These are phyloP conservation scores for Mactra quadrangularis DNA, from an alignment of 1,140 invertebrate genomes.

Conservation along the genomic window DNA sequence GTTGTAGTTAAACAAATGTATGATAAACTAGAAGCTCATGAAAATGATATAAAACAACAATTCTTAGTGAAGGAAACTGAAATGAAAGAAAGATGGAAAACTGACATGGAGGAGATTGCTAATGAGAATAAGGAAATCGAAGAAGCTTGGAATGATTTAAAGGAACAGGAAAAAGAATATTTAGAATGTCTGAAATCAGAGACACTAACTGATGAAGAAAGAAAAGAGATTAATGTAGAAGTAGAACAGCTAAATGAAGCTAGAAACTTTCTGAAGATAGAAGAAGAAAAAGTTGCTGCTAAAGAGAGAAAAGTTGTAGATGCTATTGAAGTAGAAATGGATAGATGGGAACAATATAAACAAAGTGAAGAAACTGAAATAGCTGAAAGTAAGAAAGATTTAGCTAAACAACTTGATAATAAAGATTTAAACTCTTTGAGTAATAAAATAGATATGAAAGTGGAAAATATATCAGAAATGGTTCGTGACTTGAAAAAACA, in stretches of 20 bases:
- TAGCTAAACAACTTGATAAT: slow-evolving; percentile 53
- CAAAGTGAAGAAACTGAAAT: slow-evolving; percentile 59
- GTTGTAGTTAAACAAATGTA: slow-evolving; percentile 64
- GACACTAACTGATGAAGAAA: slow-evolving; percentile 66
- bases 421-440: slow-evolving; percentile 60
- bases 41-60: slow-evolving; percentile 58
- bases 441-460: slow-evolving; percentile 58
- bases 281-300: slow-evolving; percentile 72
- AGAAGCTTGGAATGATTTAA: slow-evolving; percentile 77
- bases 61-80: slow-evolving; percentile 61
- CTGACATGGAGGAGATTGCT: slow-evolving; percentile 68
- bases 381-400: slow-evolving; percentile 57
- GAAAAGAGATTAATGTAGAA: slow-evolving; percentile 61
- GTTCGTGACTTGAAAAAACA: slow-evolving; percentile 61
- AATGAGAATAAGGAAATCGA: slow-evolving; percentile 73
- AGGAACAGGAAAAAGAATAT: slow-evolving; percentile 69
- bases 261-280: slow-evolving; percentile 68
- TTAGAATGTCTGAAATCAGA: slow-evolving; percentile 54
- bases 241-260: slow-evolving; percentile 72
- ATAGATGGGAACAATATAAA: slow-evolving; percentile 72
- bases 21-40: slow-evolving; percentile 58
- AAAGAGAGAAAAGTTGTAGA: slow-evolving; percentile 73
- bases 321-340: slow-evolving; percentile 74
- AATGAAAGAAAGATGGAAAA: slow-evolving; percentile 70
- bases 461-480: slow-evolving; percentile 52